Evolutionary conservation across 2,888 invertebrate species (phyloP).

Genomic region (Drosophila atroscutellata): DNA sequence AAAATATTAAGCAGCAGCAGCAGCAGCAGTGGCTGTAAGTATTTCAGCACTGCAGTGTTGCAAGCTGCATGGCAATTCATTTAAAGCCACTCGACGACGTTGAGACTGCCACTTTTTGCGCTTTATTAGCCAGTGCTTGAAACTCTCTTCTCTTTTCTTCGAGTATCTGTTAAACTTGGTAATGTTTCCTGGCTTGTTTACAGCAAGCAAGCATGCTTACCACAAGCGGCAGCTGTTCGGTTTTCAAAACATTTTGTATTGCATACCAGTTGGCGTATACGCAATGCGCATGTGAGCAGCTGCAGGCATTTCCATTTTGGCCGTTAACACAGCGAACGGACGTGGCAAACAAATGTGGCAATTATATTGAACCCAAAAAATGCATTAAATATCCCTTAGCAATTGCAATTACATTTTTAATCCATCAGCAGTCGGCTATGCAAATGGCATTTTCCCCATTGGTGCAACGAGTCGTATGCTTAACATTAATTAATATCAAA

Average conservation of each 20-base stretch:
- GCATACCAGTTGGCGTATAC: constrained; percentile 26
- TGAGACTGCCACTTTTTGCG: constrained; percentile 35
- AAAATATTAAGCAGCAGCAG: constrained; percentile 38
- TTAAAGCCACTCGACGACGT: constrained; percentile 54
- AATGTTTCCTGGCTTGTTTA: constrained; percentile 1
- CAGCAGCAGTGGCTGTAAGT: constrained; percentile 2
- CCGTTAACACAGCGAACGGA: constrained; percentile 10
- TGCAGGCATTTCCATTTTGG: constrained; percentile 18
- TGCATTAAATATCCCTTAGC: constrained; percentile 10
- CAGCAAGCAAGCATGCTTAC: constrained; percentile 13
- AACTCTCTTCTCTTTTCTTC: background rate
- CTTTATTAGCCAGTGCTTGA: constrained; percentile 33
- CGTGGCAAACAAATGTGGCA: constrained; percentile 24
- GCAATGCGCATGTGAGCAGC: constrained; percentile 26
- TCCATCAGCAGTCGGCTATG: constrained; percentile 61
- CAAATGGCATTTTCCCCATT: constrained; percentile 46
- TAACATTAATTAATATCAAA: constrained; percentile 77
- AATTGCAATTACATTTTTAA: constrained; percentile 68
- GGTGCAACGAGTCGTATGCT: constrained; percentile 53
- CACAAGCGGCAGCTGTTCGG: constrained; percentile 9
- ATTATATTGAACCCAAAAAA: constrained; percentile 22
- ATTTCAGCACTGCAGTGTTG: constrained; percentile 30
- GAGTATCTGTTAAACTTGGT: constrained; percentile 24
- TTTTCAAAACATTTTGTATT: constrained; percentile 8
- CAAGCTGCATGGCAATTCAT: constrained; percentile 52